A percentile compares a stretch with the other conserved stretches of the same genome.
These are phyloP conservation scores for Drosophila triauraria DNA, from an alignment of 1,140 invertebrate species.

Conservation along the genomic window DNA sequence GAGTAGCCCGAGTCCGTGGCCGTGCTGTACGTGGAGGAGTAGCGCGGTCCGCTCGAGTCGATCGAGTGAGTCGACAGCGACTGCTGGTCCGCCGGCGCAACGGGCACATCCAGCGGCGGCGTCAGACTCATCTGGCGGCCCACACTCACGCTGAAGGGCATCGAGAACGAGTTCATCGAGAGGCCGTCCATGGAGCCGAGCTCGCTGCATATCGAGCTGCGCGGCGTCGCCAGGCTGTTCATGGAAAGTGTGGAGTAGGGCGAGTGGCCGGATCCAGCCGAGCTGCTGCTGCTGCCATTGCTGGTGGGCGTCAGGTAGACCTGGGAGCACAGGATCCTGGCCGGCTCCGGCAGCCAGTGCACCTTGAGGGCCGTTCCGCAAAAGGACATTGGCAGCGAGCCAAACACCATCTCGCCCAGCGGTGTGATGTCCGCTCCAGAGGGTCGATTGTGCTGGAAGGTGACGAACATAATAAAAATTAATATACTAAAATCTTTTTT, in stretches of 20 bases:
- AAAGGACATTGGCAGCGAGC: constrained; percentile 94
- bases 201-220: constrained; percentile 79
- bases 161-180: constrained; percentile 83
- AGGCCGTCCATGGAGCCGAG: constrained; percentile 79
- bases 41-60: constrained; percentile 67
- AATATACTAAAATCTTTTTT: no score
- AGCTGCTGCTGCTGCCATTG: constrained; percentile 2
- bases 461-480: constrained; percentile 18
- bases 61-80: constrained; percentile 61
- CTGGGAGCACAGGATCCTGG: constrained; percentile 90
- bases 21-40: constrained; percentile 79
- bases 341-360: constrained; percentile 90
- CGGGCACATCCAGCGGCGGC: constrained; percentile 77
- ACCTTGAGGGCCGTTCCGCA: constrained; percentile 94
- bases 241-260: constrained; percentile 82
- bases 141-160: constrained; percentile 76
- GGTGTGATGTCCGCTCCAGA: constrained; percentile 89
- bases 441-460: constrained; percentile 87
- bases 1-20: constrained; percentile 84
- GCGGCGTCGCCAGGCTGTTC: constrained; percentile 71
- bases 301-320: constrained; percentile 86
- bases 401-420: constrained; percentile 95
- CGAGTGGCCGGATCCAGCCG: constrained; percentile 52
- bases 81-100: constrained; percentile 58
- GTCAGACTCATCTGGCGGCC: constrained; percentile 77